These are phyloP conservation scores for Rynchops niger DNA, from an alignment of 2,113 vertebrate genomes.

Conservation along the genomic window DNA sequence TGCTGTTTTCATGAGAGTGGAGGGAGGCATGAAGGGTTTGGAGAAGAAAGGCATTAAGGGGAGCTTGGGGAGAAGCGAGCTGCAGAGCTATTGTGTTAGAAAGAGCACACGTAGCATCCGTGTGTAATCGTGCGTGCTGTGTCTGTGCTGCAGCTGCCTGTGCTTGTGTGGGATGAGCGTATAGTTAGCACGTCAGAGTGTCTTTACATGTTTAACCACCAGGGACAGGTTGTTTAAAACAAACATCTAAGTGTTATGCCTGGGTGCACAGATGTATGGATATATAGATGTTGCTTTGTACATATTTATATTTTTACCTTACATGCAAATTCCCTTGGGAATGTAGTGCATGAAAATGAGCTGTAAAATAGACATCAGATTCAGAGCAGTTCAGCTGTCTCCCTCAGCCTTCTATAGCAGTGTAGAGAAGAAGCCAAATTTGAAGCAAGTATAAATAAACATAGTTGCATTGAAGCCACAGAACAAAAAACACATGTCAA, in stretches of 20 bases:
- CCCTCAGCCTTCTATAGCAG: neutral
- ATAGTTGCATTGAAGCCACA: neutral
- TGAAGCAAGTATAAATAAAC: neutral
- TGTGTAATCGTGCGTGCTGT: neutral
- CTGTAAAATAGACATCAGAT: neutral
- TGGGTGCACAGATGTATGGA: neutral
- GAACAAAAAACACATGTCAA: neutral
- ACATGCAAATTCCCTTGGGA: neutral
- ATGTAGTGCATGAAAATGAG: neutral
- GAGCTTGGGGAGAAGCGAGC: neutral
- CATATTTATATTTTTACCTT: neutral
- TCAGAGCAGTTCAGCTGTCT: neutral
- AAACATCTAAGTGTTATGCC: neutral
- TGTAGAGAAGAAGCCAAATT: neutral
- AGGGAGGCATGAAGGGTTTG: neutral
- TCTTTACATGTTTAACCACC: neutral
- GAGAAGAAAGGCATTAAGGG: neutral
- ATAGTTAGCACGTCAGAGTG: neutral
- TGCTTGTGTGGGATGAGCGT: neutral
- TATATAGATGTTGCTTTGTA: neutral
- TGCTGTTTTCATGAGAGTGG: neutral
- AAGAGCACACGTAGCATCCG: neutral
- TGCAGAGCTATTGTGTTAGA: neutral
- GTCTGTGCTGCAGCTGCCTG: neutral
- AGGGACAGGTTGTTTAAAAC: neutral